phyloP scores from a whole-genome alignment of 1,140 invertebrate genomes.

The Drosophila bifasciata region DNA sequence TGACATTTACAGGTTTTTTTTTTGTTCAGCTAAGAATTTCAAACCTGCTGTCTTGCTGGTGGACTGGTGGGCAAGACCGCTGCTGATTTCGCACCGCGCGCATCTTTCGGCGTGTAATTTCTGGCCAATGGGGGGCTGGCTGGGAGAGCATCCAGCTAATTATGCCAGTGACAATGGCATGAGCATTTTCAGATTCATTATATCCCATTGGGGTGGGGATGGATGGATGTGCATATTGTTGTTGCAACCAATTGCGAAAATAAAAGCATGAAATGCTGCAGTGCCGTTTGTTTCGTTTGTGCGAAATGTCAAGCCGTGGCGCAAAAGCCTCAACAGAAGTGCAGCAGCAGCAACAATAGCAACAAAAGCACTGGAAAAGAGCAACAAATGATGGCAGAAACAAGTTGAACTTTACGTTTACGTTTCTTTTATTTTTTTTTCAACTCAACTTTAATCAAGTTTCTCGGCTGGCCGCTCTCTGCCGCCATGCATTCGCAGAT shows the following conservation, averaged over 20 bases:
- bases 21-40: constrained; percentile 53
- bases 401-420: constrained; percentile 78
- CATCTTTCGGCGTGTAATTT: constrained; percentile 11
- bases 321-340: constrained; percentile 64
- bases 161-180: constrained; percentile 50
- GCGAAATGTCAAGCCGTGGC: constrained; percentile 71
- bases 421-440: neutral
- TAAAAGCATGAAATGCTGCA: constrained; percentile 64
- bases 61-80: constrained; percentile 8
- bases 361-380: constrained; percentile 19
- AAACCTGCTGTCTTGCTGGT: constrained; percentile 25
- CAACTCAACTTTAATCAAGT: constrained; percentile 74
- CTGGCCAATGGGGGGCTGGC: constrained; percentile 8
- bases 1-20: constrained; percentile 61
- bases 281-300: constrained; percentile 45
- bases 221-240: constrained; percentile 28
- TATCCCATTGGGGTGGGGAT: constrained; percentile 34
- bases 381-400: constrained; percentile 46
- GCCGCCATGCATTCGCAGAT: constrained; percentile 44
- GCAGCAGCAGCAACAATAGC: constrained; percentile 45
- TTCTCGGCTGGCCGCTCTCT: constrained; percentile 50
- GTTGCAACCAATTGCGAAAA: constrained; percentile 69
- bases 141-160: constrained; percentile 40
- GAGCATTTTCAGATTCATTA: constrained; percentile 32
- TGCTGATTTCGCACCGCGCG: constrained; percentile 26